Base-by-base conservation (phyloP, 2,113 vertebrate genomes). In the Myodes glareolus region DNA sequence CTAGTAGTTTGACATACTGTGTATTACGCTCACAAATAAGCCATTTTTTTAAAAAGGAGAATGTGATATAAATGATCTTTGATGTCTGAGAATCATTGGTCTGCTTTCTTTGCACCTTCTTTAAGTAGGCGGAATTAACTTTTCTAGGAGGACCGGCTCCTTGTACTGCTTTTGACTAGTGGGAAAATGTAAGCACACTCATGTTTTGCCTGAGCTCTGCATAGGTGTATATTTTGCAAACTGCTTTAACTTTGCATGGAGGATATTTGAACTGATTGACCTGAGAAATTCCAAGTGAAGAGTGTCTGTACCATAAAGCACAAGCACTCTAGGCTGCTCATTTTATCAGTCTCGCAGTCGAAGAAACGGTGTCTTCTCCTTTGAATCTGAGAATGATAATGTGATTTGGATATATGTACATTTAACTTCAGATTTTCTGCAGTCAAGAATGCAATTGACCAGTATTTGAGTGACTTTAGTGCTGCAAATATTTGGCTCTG, bases 321-420 rank as follows among this genome's bases (percentile, higher is more conserved):
- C 81, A 96, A 94, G 92, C 63, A 58, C 39, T 96, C 25, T 39
- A 61, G 84, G 61, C 65, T 65, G 50, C 39, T 92, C 39, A 94
- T 88, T 80, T 92, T 96, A 70, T 81, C 95, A 85, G 39, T 8
- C n/a, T 5, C 9, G 70, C 94, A 75, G 81, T 72, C 82, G 94
- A 96, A 93, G 80, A 97, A 97, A 98, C 88, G n/a, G 63, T 90
- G 97, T 97, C 97, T 95, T 97, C 95, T 95, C 76, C 80, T 94
- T 92, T 95, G 87, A 95, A 94, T 80, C 63, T 88, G 93, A 93
- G 73, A 94, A 95, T 70, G 86, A 77, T 39, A 93, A 84, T 76
- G 68, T 91, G 94, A 67, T 90, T 88, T 90, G 82, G n/a, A 80
- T 31, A 63, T 50, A 84, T 8, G 12, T 39, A 84, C 65, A 94